Base-by-base conservation (phyloP, 2,113 vertebrate species). In the Lampris incognitus region DNA sequence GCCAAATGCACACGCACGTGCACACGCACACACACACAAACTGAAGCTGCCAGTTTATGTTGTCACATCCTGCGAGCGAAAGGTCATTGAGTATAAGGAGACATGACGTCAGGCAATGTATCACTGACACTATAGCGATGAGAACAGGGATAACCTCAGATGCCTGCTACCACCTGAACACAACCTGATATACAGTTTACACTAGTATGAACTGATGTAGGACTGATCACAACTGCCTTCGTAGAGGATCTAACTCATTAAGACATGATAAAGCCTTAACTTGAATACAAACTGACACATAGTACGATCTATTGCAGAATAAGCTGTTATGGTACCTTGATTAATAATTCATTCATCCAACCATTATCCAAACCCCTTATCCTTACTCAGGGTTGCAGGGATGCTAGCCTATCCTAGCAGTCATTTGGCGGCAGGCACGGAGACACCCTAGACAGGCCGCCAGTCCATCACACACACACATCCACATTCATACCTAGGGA, bases 71-170 rank as follows among this genome's bases (percentile, higher is more conserved):
- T 69, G 72, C 72, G 79, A 84, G 88, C 67, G 55, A 75, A 52
- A 78, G 70, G 74, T 74, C 65, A 69, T 57, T 9, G 62, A 85
- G 79, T 76, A 65, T 72, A 38, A 51, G 24, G 82, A 83, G 85
- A 88, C 78, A 10, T 81, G 89, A 88, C 64, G 64, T 88, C 84
- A 90, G 73, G 66, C 78, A 72, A 73, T 13, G 1, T 55, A 78
- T 66, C 71, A 69, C 51, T 61, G 74, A 66, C 62, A 70, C 64
- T 9, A 49, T 37, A 51, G n/a, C 73, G 76, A 58, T 44, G 48
- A 10, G 58, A 36, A 68, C 48, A 13, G 44, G 41, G 58, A 1
- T 63, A 56, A 77, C 69, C 67, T 82, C 37, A 66, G 41, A 81
- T 75, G 74, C 9, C 52, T 5, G 44, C 44, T 4, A 46, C 2